These are phyloP conservation scores for Centropus unirufus DNA, from an alignment of 2,113 vertebrate genomes.

Conservation along the genomic window DNA sequence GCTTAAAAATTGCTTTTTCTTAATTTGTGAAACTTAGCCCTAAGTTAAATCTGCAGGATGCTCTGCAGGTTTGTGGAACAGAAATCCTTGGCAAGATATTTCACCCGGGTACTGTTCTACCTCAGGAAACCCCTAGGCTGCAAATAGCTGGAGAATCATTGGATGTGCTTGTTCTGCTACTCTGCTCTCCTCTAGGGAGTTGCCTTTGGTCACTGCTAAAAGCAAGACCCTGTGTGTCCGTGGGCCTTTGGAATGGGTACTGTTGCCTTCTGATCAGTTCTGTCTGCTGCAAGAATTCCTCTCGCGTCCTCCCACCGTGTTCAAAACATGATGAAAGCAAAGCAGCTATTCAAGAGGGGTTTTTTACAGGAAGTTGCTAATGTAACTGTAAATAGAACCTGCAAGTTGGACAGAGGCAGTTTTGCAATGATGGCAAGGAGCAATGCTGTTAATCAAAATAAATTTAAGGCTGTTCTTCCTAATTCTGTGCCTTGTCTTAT, in stretches of 20 bases:
- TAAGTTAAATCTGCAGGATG: background rate
- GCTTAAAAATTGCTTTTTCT: background rate
- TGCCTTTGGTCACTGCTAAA: background rate
- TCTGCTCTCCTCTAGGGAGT: background rate
- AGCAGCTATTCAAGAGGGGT: background rate
- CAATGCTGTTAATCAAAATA: background rate
- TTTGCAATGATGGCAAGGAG: background rate
- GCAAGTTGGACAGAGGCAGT: background rate
- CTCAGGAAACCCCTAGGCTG: background rate
- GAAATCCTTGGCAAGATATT: background rate
- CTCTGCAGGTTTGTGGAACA: background rate
- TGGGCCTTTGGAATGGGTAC: background rate
- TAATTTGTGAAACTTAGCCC: background rate
- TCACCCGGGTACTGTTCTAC: background rate
- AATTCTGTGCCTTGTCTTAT: background rate
- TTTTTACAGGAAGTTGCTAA: background rate
- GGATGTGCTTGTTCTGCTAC: background rate
- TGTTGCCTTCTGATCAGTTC: background rate
- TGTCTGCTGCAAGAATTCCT: background rate
- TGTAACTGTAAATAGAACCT: background rate
- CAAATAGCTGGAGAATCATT: background rate
- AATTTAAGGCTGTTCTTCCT: background rate
- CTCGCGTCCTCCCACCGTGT: fast-evolving
- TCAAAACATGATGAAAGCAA: background rate
- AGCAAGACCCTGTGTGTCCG: background rate